Evolutionary conservation across 2,888 invertebrate species (phyloP).

Genomic region (Neoitamus cyanurus): DNA sequence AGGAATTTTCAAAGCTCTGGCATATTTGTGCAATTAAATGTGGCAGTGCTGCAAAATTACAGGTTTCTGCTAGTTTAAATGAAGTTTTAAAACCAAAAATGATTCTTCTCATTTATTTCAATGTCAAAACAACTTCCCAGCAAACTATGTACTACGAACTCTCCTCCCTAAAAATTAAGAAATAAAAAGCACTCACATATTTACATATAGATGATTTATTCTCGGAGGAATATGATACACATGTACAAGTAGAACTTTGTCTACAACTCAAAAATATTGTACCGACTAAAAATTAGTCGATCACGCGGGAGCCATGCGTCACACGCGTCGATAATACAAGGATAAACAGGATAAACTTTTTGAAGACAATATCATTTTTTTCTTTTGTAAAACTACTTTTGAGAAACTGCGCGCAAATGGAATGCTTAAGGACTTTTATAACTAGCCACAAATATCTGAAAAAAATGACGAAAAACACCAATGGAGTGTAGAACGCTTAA

Average conservation of each 20-base stretch:
- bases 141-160: no score
- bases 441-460: not conserved
- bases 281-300: not conserved
- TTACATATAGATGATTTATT: constrained; percentile 30
- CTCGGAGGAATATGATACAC: constrained; percentile 29
- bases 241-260: constrained; percentile 24
- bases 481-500: not conserved
- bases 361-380: not conserved
- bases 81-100: no score
- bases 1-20: no score
- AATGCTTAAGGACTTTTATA: constrained; percentile 7
- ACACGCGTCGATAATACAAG: not conserved
- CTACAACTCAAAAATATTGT: constrained; percentile 1
- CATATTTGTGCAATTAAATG: no score
- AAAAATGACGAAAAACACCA: not conserved
- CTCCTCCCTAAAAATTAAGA: no score
- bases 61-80: no score
- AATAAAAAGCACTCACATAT: not conserved
- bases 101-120: no score
- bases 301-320: not conserved
- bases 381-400: not conserved
- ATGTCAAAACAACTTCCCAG: no score
- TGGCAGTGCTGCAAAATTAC: no score
- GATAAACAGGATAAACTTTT: no score
- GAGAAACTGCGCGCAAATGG: constrained; percentile 18